Base-by-base conservation (phyloP, 2,888 invertebrate species). In the Ecdyonurus torrentis region DNA sequence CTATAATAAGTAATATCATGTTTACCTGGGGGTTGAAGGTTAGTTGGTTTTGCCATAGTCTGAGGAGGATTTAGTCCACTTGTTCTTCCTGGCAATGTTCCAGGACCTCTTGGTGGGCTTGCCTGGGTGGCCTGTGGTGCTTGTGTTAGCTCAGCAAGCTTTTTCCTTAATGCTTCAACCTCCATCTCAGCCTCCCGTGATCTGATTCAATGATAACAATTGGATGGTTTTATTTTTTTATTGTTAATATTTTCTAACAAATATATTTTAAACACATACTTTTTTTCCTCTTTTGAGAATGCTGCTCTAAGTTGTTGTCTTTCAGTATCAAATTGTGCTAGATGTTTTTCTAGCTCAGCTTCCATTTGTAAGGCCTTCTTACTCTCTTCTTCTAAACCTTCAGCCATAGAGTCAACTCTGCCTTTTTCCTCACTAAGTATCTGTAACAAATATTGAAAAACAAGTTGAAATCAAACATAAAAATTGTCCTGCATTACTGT, bases 331-430 rank as follows among this genome's bases (percentile, higher is more conserved):
- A 89, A 89, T 64, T 86, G 81, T 65, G 85, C 83, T 22, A 85
- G 74, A 71, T 90, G 89, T 70, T 87, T 87, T 71, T 91, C 91
- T 68, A 91, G 75, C 71, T 89, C 89, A 1, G 89, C 89, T 74
- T 91, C 91, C 87, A 91, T 89, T 70, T 87, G 85, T 61, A 90
- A 75, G 2, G 89, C 88, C 73, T 89, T 89, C 75, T 90, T 89
- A 71, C 87, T 89, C 72, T 91, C 91, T 72, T 89, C 89, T 70
- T 89, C 89, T n/a, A 91, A 77, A 0, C 89, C 90, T 72, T 90
- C 90, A 0, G 89, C 89, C 82, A 91, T 89, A 25, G 84, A 83
- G 69, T 88, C 86, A 62, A 87, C 86, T 66, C 86, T 80, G 62
- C 83, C 82, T 71, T 89, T 89, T 72, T 91, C 91, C 71, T 89